These are phyloP conservation scores for Pogonomyrmex californicus DNA, from an alignment of 1,140 invertebrate species.

Conservation along the genomic window DNA sequence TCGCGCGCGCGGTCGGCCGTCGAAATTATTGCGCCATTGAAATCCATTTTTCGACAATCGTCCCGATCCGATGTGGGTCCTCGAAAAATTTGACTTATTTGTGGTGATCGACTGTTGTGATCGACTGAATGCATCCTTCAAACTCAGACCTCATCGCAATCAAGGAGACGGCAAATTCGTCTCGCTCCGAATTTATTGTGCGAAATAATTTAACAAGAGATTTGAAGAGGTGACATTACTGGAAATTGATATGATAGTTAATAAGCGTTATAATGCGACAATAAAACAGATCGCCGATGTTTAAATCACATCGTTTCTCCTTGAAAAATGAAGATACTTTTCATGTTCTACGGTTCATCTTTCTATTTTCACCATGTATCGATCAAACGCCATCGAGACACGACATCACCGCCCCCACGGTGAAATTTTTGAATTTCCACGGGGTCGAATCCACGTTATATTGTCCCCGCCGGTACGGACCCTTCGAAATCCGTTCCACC, in stretches of 20 bases:
- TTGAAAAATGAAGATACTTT: slow-evolving; percentile 13
- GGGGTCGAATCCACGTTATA: slow-evolving; percentile 41
- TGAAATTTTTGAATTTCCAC: slow-evolving; percentile 70
- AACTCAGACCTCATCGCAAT: not conserved
- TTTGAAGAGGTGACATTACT: not conserved
- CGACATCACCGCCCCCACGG: not conserved
- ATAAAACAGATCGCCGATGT: not conserved
- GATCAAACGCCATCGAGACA: slow-evolving; percentile 37
- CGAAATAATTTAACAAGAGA: not conserved
- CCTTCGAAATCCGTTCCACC: slow-evolving; percentile 75
- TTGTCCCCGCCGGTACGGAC: slow-evolving; percentile 46
- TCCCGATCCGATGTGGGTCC: too few species aligned
- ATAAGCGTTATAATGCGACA: not conserved
- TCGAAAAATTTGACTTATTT: slow-evolving; percentile 14
- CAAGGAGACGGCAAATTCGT: not conserved
- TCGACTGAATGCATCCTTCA: slow-evolving; percentile 17
- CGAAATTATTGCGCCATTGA: slow-evolving; percentile 74
- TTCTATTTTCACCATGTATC: slow-evolving; percentile 47
- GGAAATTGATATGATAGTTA: slow-evolving; percentile 12
- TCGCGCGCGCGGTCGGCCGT: slow-evolving; percentile 52
- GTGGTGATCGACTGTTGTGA: not conserved
- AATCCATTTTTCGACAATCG: slow-evolving; percentile 69
- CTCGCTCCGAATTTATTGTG: not conserved
- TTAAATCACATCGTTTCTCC: not conserved
- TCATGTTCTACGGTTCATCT: slow-evolving; percentile 16